Percentiles rank a stretch among this genome's conserved stretches.
phyloP scores from a whole-genome alignment of 2,888 invertebrate genomes.

The Luperina nickerlii region DNA sequence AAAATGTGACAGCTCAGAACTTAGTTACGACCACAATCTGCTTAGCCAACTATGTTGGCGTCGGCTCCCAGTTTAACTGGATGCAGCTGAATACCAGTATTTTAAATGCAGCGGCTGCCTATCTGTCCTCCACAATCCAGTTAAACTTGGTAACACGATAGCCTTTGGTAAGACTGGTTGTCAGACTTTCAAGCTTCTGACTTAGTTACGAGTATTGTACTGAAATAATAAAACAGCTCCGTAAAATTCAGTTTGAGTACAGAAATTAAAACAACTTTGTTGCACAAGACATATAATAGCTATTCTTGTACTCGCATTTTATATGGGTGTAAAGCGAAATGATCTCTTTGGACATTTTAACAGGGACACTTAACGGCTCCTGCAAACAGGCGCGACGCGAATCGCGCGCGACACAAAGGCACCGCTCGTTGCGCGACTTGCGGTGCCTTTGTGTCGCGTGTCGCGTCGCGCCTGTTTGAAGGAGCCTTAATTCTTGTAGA shows the following conservation, averaged over 20 bases:
- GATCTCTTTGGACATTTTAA: conserved; percentile 16
- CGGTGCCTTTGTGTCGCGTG: no score
- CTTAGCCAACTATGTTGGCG: background rate
- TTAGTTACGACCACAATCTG: background rate
- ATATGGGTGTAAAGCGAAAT: conserved; percentile 50
- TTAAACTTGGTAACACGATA: background rate
- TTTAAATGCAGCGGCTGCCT: no score
- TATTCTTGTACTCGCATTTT: conserved; percentile 47
- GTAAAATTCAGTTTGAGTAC: conserved; percentile 41
- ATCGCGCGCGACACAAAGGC: no score
- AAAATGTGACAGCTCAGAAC: background rate
- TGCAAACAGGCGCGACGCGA: no score
- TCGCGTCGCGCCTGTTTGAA: no score
- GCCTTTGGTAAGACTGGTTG: background rate
- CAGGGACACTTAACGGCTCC: conserved; percentile 25
- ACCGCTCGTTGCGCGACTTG: no score
- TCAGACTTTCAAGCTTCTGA: background rate
- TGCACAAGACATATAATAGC: conserved; percentile 22
- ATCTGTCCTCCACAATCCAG: no score
- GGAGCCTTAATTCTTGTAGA: conserved; percentile 22
- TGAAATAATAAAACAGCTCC: conserved; percentile 12
- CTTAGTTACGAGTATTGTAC: background rate
- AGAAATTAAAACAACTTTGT: conserved; percentile 57
- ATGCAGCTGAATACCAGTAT: no score
- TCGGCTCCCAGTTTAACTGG: background rate